phyloP scores from a whole-genome alignment of 2,797 vertebrate genomes.

The Poecilia wingei region DNA sequence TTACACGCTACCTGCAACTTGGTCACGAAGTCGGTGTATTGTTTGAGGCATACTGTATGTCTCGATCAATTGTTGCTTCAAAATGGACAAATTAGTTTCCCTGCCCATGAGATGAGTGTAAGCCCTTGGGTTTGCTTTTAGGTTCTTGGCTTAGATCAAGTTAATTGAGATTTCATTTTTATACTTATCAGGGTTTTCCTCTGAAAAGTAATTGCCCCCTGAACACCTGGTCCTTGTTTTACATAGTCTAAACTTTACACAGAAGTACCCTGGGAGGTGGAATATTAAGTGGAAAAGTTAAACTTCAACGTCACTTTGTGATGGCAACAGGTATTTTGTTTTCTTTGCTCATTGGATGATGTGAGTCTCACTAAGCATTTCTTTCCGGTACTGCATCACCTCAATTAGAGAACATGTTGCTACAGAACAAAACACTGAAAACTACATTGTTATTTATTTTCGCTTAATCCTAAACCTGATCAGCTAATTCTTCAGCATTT shows the following conservation, averaged over 20 bases:
- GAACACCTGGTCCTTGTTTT: not conserved
- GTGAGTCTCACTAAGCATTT: not conserved
- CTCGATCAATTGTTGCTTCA: constrained; percentile 20
- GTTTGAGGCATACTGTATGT: constrained; percentile 27
- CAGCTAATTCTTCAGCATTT: not conserved
- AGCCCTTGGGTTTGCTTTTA: not conserved
- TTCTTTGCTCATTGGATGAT: not conserved
- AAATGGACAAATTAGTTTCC: constrained; percentile 39
- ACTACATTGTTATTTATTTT: not conserved
- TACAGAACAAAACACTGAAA: not conserved
- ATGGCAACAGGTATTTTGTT: not conserved
- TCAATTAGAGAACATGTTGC: not conserved
- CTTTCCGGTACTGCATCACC: not conserved
- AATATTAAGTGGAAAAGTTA: not conserved
- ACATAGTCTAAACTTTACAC: not conserved
- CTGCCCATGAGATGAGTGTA: not conserved
- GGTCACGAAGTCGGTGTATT: constrained; percentile 37
- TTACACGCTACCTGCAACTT: constrained; percentile 59
- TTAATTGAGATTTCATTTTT: not conserved
- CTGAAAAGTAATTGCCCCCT: not conserved
- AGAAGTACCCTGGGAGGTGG: not conserved
- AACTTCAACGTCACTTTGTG: not conserved
- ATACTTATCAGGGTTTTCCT: not conserved
- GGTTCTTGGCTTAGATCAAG: not conserved
- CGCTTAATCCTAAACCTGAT: not conserved